Evolutionary conservation across 1,140 invertebrate genomes (phyloP).

Genomic region (Eriocheir sinensis): DNA sequence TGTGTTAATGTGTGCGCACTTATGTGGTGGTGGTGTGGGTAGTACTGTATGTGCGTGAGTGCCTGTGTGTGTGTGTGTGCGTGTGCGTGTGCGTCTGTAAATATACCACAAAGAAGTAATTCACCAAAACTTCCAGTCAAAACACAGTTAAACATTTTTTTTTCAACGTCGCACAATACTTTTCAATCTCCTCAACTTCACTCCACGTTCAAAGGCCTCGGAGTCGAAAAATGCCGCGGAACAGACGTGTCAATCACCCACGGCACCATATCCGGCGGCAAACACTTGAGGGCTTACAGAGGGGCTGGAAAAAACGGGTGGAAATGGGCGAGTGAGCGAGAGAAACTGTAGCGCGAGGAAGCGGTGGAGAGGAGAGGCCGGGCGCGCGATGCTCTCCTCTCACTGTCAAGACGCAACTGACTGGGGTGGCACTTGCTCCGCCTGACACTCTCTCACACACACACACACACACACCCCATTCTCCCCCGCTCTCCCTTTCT

Average conservation of each 20-base stretch:
- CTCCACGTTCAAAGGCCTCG: no score
- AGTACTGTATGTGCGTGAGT: neutral
- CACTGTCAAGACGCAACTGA: neutral
- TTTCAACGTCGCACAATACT: neutral
- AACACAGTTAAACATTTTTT: neutral
- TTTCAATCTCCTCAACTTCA: neutral
- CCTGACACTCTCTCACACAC: neutral
- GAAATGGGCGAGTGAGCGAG: neutral
- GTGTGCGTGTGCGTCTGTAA: neutral
- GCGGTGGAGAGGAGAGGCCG: neutral
- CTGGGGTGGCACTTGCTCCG: neutral
- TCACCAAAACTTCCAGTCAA: neutral
- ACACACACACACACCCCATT: no score
- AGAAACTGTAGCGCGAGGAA: neutral
- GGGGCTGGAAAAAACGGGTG: neutral
- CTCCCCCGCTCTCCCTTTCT: no score
- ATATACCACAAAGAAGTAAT: neutral
- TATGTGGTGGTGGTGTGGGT: neutral
- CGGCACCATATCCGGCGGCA: neutral
- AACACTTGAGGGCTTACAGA: neutral
- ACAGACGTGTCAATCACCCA: no score
- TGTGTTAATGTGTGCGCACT: neutral
- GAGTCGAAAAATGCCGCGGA: neutral
- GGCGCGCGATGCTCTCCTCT: neutral
- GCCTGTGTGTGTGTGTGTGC: slow-evolving; percentile 7